These are phyloP conservation scores for Neosilurus mollespiculum DNA, from an alignment of 2,797 vertebrate genomes.

Conservation along the genomic window DNA sequence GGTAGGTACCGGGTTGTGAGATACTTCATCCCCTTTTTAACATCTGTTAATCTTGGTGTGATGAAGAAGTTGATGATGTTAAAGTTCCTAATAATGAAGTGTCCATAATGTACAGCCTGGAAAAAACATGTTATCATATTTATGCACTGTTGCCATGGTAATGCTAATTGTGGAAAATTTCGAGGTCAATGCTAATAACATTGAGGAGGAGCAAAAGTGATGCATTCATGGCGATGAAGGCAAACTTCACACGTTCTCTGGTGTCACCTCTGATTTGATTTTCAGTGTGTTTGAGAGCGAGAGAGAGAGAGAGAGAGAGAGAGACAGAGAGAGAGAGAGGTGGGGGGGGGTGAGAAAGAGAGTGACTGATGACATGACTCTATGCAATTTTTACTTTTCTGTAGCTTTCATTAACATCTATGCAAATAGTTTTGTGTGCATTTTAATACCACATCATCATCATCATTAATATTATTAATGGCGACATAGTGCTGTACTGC, in stretches of 20 bases:
- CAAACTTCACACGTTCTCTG: slow-evolving; percentile 12
- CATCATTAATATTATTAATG: too few relatives aligned
- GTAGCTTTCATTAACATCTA: not conserved
- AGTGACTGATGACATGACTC: too few relatives aligned
- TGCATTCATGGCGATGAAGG: slow-evolving; percentile 48
- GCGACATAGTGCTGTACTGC: too few relatives aligned
- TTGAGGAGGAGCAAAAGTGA: slow-evolving; percentile 60
- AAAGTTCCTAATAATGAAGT: not conserved
- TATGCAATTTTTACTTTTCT: not conserved
- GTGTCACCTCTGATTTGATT: slow-evolving; percentile 33
- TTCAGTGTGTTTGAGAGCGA: not conserved
- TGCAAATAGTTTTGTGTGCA: not conserved
- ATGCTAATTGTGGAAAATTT: slow-evolving; percentile 71
- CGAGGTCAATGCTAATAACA: slow-evolving; percentile 64
- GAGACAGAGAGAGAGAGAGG: too few relatives aligned
- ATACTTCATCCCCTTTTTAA: not conserved
- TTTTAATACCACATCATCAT: not conserved
- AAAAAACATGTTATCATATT: not conserved
- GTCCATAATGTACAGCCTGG: not conserved
- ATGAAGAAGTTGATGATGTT: not conserved
- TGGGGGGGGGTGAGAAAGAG: too few relatives aligned
- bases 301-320: not conserved
- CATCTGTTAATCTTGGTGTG: not conserved
- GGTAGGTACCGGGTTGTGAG: not conserved
- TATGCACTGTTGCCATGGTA: slow-evolving; percentile 63